Base-by-base conservation (phyloP, 2,113 vertebrate genomes). In the Pitta sordida region DNA sequence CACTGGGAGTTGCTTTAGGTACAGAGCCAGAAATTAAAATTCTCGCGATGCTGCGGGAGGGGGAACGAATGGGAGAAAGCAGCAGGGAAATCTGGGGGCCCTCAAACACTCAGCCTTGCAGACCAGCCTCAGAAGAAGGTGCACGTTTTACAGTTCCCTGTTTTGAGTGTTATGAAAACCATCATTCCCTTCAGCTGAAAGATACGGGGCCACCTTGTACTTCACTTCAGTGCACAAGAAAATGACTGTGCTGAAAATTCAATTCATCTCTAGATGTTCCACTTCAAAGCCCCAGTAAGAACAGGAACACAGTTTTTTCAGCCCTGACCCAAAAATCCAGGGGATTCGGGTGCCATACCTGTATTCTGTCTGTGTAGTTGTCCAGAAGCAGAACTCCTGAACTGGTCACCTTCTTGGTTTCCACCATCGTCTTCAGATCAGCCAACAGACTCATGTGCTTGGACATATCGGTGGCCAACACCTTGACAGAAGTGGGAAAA, bases 361-460 rank as follows among this genome's bases (percentile, higher is more conserved):
- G 99, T 97, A 99, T 99, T 41, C 99, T 98, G 93, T 99, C 99
- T 0, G 99, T 99, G 94, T 99, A 99, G 96, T 99, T 99, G 97
- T 99, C 99, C 83, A 99, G 96, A 71, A 99, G 98, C 49, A 99
- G 98, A 20, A 99, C 99, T 6, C 99, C 99, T 2, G 99, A 99
- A 83, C 99, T 99, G 18, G 99, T 99, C 88, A 99, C 99, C 91
- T 99, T 99, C 97, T 99, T 99, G 0, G 99, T 99, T 94, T 99
- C 99, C 73, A 99, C 99, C 99, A 99, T 99, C 0, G 99, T 99
- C 97, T 99, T 99, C 89, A 99, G 97, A 95, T 99, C 98, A 27
- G 99, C 99, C 88, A 99, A 95, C 82, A 99, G 97, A 73, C 99
- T 99, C 99, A 99, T 99, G 81, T 99, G 99, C 95, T 99, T 99